These are phyloP conservation scores for Rhadina sibilatrix DNA, from an alignment of 2,113 vertebrate species.

Conservation along the genomic window DNA sequence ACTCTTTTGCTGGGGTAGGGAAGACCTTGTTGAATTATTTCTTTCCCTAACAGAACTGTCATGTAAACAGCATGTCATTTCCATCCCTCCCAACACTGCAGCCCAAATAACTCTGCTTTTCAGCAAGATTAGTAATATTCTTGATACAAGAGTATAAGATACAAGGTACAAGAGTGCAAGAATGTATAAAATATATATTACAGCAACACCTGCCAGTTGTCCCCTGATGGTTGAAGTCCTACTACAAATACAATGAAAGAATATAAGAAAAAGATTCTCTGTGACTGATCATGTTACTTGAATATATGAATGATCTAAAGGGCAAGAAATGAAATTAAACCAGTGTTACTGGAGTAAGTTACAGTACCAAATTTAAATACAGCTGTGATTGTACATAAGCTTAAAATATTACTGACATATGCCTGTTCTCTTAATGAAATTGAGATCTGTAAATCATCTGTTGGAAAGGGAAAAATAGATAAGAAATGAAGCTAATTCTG, in stretches of 20 bases:
- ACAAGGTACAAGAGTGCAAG: background rate
- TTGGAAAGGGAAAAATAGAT: background rate
- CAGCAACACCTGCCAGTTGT: background rate
- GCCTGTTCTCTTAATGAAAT: slow-evolving; percentile 8
- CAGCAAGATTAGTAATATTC: background rate
- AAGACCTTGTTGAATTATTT: background rate
- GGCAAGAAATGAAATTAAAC: slow-evolving; percentile 1
- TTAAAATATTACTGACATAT: slow-evolving; percentile 12
- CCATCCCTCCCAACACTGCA: background rate
- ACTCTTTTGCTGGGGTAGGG: background rate
- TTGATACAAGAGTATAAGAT: background rate
- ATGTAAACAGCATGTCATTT: background rate
- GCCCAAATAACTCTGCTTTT: background rate
- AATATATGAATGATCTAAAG: background rate
- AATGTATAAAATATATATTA: background rate
- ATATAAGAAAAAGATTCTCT: background rate
- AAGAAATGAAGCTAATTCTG: slow-evolving; percentile 30
- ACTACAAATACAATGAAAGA: background rate
- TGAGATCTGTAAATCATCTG: background rate
- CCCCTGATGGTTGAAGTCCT: background rate
- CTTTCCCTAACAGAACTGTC: background rate
- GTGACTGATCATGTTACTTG: background rate
- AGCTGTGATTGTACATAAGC: background rate
- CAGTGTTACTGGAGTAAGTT: background rate
- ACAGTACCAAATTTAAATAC: background rate